Evolutionary conservation across 2,797 vertebrate genomes (phyloP).

Genomic region (Onychomys torridus): DNA sequence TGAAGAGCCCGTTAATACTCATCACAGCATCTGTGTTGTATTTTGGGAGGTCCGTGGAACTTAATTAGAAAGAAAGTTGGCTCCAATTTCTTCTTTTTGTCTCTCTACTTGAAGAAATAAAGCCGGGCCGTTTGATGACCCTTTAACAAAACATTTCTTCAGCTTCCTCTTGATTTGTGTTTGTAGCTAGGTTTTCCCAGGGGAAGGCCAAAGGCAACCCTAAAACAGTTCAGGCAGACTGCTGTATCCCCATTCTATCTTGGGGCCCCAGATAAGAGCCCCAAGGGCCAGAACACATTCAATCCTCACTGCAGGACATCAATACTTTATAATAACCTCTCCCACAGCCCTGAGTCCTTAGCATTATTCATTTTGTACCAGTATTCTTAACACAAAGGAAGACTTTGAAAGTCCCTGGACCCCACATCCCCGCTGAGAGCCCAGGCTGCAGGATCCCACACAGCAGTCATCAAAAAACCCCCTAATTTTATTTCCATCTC

Average conservation of each 20-base stretch:
- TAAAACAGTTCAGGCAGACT: conserved; percentile 42
- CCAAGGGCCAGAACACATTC: conserved; percentile 59
- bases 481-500: conserved; percentile 76
- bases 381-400: conserved; percentile 65
- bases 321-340: conserved; percentile 63
- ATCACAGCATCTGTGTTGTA: background rate
- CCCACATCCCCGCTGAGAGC: conserved; percentile 63
- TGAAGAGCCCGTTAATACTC: background rate
- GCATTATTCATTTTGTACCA: conserved; percentile 63
- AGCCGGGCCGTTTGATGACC: conserved; percentile 55
- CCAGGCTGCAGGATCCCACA: conserved; percentile 63
- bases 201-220: conserved; percentile 14
- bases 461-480: conserved; percentile 75
- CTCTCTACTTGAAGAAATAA: conserved; percentile 65
- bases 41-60: conserved; percentile 46
- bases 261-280: conserved; percentile 74
- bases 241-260: conserved; percentile 62
- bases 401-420: conserved; percentile 68
- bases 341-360: conserved; percentile 69
- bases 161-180: conserved; percentile 66
- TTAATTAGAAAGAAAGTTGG: conserved; percentile 73
- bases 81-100: conserved; percentile 54
- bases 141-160: conserved; percentile 38
- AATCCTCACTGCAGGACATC: conserved; percentile 15
- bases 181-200: conserved; percentile 76